Percentiles rank a stretch among this genome's conserved stretches.
Conservation (phyloP, 2,797 vertebrate genomes). For the Lepus townsendii region DNA sequence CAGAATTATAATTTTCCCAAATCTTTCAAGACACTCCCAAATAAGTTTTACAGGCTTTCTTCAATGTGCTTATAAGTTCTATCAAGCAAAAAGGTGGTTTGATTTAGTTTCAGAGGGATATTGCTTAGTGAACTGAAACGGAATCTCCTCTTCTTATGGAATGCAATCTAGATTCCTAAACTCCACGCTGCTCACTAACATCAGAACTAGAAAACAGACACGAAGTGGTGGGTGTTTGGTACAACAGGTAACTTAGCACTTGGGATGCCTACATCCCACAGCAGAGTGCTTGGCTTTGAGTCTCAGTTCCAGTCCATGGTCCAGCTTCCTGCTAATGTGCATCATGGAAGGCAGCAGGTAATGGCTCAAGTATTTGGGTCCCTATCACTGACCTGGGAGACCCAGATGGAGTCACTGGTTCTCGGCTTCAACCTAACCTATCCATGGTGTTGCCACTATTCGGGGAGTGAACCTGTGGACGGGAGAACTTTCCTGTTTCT, state of each 20-base stretch:
- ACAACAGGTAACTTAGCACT: background rate
- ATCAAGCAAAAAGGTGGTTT: background rate
- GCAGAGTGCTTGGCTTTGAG: too few species aligned
- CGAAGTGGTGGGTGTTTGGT: background rate
- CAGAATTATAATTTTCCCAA: background rate
- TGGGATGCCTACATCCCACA: too few species aligned
- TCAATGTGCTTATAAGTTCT: background rate
- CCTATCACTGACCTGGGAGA: too few species aligned
- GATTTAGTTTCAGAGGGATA: background rate
- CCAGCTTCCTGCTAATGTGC: too few species aligned
- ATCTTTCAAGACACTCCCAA: conserved; percentile 31
- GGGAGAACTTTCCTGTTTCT: too few species aligned
- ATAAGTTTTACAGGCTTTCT: background rate
- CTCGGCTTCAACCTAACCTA: too few species aligned
- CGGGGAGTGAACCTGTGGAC: too few species aligned
- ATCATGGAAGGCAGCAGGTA: too few species aligned
- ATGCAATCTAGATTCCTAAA: conserved; percentile 9
- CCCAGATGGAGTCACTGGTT: too few species aligned
- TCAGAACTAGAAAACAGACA: background rate
- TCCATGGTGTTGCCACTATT: too few species aligned
- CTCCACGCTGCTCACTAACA: background rate
- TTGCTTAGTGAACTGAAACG: background rate
- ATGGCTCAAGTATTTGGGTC: too few species aligned
- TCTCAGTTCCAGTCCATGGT: too few species aligned
- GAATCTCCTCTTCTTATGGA: background rate